Evolutionary conservation across 2,888 invertebrate species (phyloP).

Genomic region (Taenaris catops): DNA sequence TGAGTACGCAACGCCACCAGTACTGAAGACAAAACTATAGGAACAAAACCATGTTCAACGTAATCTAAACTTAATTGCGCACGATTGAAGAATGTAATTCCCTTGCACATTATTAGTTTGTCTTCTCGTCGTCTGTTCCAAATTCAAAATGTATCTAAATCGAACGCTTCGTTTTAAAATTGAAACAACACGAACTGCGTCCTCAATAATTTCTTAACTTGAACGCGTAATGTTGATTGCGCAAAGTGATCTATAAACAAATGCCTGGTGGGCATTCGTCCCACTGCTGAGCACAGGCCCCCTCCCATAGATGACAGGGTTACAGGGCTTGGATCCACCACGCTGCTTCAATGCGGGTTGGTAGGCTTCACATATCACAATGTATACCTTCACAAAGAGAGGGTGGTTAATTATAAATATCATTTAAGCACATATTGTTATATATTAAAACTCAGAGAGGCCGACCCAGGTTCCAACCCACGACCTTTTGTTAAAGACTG

Average conservation of each 20-base stretch:
- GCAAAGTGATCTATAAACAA: conserved; percentile 36
- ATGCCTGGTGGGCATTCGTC: no score
- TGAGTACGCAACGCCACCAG: conserved; percentile 19
- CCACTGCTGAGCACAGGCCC: no score
- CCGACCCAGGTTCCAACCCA: no score
- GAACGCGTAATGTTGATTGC: conserved; percentile 2
- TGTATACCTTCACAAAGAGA: no score
- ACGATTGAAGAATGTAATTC: conserved; percentile 32
- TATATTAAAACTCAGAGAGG: no score
- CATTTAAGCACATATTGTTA: no score
- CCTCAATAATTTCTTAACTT: conserved; percentile 3
- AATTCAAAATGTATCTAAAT: conserved; percentile 39
- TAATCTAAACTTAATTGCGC: conserved; percentile 33
- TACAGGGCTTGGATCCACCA: no score
- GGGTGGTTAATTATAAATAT: no score
- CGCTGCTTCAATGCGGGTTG: no score
- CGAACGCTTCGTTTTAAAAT: conserved; percentile 25
- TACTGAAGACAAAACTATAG: conserved; percentile 14
- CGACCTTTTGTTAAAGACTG: no score
- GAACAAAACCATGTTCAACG: conserved; percentile 25
- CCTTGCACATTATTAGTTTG: conserved; percentile 21
- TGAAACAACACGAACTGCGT: conserved; percentile 19
- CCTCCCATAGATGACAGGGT: no score
- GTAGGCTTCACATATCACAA: no score
- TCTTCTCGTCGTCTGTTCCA: conserved; percentile 37